phyloP scores from a whole-genome alignment of 2,113 vertebrate species.

The Isichthys henryi region DNA sequence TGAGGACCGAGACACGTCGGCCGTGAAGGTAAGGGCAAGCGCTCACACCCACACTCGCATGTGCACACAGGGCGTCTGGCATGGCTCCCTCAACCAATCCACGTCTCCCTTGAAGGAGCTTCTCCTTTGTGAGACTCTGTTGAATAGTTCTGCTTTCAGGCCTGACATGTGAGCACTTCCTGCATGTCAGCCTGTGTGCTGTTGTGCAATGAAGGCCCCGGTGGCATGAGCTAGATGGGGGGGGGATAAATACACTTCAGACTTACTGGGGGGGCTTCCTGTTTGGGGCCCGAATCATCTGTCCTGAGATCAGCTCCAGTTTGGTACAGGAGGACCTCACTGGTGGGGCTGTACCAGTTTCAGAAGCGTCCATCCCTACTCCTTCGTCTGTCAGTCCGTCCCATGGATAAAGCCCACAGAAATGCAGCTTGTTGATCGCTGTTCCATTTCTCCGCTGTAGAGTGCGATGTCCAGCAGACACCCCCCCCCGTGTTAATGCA shows the following conservation, averaged over 20 bases:
- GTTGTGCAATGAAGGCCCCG: background rate
- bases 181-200: background rate
- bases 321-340: background rate
- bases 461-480: background rate
- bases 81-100: background rate
- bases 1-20: slow-evolving; percentile 4
- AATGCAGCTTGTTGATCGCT: background rate
- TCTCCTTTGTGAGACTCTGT: no score
- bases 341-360: background rate
- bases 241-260: background rate
- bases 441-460: background rate
- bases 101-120: background rate
- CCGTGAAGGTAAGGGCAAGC: slow-evolving; percentile 8
- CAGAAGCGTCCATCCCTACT: background rate
- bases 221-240: background rate
- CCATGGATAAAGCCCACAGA: background rate
- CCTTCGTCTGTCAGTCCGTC: background rate
- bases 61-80: background rate
- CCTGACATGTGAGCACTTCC: background rate
- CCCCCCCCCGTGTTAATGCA: background rate
- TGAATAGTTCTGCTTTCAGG: background rate
- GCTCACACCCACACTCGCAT: background rate
- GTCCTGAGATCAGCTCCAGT: background rate
- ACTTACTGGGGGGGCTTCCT: background rate
- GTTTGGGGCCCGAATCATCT: background rate